These are phyloP conservation scores for Rutilus rutilus DNA, from an alignment of 2,113 vertebrate genomes.

Conservation along the genomic window DNA sequence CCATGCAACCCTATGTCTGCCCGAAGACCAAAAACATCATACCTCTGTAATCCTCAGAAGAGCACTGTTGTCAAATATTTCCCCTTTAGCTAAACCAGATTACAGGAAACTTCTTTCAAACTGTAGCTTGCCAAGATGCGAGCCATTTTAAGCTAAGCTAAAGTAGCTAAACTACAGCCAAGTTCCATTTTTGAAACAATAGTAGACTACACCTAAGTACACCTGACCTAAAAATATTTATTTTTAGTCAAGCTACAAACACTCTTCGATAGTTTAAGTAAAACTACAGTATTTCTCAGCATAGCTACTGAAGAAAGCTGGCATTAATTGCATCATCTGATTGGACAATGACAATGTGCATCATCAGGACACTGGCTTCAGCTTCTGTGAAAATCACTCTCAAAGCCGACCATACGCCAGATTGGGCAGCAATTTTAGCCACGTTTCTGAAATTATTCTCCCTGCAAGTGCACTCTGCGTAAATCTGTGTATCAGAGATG, in stretches of 20 bases:
- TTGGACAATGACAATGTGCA: not conserved
- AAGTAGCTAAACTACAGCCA: not conserved
- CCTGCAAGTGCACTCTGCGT: not conserved
- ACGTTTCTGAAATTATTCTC: not conserved
- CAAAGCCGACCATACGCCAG: not conserved
- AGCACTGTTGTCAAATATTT: conserved; percentile 2
- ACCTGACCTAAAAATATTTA: not conserved
- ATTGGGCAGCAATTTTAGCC: not conserved
- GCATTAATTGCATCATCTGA: not conserved
- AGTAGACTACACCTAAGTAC: not conserved
- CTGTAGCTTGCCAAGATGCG: not conserved
- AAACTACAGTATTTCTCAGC: not conserved
- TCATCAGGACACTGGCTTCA: not conserved
- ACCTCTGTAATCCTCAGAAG: not conserved
- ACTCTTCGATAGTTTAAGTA: not conserved
- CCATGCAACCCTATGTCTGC: not conserved
- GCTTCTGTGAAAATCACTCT: not conserved
- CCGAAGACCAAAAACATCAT: conserved; percentile 4
- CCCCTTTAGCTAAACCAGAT: conserved; percentile 9
- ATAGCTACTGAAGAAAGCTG: not conserved
- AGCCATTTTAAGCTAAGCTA: not conserved
- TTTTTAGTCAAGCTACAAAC: not conserved
- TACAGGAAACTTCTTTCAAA: not conserved
- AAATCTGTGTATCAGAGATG: not conserved
- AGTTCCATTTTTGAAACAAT: not conserved